Evolutionary conservation across 2,113 vertebrate species (phyloP).

Genomic region (Nyctereutes procyonoides): DNA sequence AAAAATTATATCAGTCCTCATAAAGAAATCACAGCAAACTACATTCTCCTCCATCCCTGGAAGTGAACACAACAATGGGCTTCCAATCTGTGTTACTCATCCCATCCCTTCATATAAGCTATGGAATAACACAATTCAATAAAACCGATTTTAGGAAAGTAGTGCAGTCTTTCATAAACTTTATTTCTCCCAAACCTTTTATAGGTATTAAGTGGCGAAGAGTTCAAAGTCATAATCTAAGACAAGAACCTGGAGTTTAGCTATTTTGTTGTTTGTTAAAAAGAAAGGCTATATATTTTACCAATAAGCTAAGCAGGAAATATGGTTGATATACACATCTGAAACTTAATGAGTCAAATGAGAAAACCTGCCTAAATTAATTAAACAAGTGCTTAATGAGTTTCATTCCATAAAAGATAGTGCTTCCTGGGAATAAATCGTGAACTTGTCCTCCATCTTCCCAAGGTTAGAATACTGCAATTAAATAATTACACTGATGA

Average conservation of each 20-base stretch:
- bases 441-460: not conserved
- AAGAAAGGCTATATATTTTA: conserved; percentile 34
- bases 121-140: not conserved
- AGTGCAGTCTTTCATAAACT: conserved; percentile 18
- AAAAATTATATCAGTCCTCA: not conserved
- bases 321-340: not conserved
- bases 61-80: not conserved
- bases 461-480: not conserved
- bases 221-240: conserved; percentile 51
- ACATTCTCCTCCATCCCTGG: not conserved
- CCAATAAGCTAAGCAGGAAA: conserved; percentile 11
- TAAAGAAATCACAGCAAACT: conserved; percentile 26
- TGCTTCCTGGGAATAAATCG: not conserved
- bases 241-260: not conserved
- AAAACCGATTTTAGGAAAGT: not conserved
- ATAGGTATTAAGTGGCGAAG: conserved; percentile 18
- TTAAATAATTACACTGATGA: conserved; percentile 26
- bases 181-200: conserved; percentile 34
- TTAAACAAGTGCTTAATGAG: conserved; percentile 28
- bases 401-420: conserved; percentile 43
- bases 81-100: conserved; percentile 28
- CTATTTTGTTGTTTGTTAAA: conserved; percentile 49
- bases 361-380: conserved; percentile 57
- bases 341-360: conserved; percentile 32
- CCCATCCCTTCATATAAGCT: not conserved